Evolutionary conservation across 2,113 vertebrate species (phyloP).

Genomic region (Erythrocercus mccallii): DNA sequence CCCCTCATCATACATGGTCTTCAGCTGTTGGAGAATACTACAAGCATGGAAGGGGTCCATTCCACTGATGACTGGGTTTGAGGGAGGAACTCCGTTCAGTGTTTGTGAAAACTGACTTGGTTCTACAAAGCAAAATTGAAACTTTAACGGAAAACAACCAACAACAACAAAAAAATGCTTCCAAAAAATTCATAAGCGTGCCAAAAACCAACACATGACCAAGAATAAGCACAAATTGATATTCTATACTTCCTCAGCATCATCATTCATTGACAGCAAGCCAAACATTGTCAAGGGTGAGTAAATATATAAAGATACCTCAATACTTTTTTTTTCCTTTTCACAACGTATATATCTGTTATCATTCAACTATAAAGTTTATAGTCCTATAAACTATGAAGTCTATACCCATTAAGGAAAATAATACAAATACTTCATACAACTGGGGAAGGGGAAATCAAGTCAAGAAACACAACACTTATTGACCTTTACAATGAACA

Average conservation of each 20-base stretch:
- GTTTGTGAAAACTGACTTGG: slow-evolving; percentile 93
- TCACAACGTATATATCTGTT: not conserved
- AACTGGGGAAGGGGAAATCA: not conserved
- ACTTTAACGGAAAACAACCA: not conserved
- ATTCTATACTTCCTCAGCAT: not conserved
- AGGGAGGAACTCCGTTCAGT: slow-evolving; percentile 88
- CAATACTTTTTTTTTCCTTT: not conserved
- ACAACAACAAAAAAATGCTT: not conserved
- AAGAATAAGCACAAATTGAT: not conserved
- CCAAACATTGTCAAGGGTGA: not conserved
- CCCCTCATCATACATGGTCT: slow-evolving; percentile 94
- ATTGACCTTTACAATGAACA: not conserved
- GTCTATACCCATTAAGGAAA: not conserved
- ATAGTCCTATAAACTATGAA: not conserved
- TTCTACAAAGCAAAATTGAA: slow-evolving; percentile 76
- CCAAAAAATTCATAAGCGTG: accelerated
- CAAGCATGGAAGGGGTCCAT: slow-evolving; percentile 96
- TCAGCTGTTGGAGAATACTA: slow-evolving; percentile 95
- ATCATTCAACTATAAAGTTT: not conserved
- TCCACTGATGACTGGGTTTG: slow-evolving; percentile 80
- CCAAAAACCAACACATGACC: accelerated
- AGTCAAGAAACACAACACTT: not conserved
- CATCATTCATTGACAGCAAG: not conserved
- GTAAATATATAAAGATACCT: not conserved
- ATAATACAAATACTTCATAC: not conserved